Evolutionary conservation across 2,888 invertebrate genomes (phyloP), one percentile per base, ranked within the genome.

Genomic region (Xestia c-nigrum): DNA sequence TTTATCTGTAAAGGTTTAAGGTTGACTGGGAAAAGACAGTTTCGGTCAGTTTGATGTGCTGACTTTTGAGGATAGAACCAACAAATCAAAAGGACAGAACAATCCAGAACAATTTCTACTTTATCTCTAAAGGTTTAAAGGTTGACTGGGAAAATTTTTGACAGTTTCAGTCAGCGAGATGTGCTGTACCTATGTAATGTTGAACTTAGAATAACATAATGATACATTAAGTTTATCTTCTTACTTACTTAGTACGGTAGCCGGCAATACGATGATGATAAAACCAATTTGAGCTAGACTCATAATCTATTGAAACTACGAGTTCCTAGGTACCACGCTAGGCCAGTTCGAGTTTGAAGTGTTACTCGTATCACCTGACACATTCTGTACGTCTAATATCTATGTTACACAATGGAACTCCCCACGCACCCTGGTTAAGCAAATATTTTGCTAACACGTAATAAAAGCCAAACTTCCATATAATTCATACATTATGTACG

Each of bases 381-480:
- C 19, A 19, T 5, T 19, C 61, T 19, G 61, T 61, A 64, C 31
- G 24, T 43, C 14, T 75, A 76, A 78, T 64, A 73, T 76, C 43
- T 76, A 67, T 52, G 74, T 83, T 57, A 77, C 73, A 74, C 65
- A 84, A 50, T 43, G 69, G 63, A 64, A 65, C 76, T 75, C 76
- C 76, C 73, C 66, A 77, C 71, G n/a, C 71, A 57, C 69, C 70
- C 68, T 52, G 71, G 59, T 63, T 57, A 74, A 65, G 55, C 72
- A 87, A 86, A 89, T 85, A 87, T 87, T 89, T 70, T 72, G 55
- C 72, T 78, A 76, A 77, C 81, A 78, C 81, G 75, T 83, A 80
- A 85, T 80, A 77, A 81, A 50, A 66, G n/a, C 68, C 40, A 16
- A 81, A 80, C 78, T 76, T 81, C 77, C 70, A 83, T 19, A 76